These are phyloP conservation scores for Fragum fragum DNA, from an alignment of 2,888 invertebrate genomes.

Conservation along the genomic window DNA sequence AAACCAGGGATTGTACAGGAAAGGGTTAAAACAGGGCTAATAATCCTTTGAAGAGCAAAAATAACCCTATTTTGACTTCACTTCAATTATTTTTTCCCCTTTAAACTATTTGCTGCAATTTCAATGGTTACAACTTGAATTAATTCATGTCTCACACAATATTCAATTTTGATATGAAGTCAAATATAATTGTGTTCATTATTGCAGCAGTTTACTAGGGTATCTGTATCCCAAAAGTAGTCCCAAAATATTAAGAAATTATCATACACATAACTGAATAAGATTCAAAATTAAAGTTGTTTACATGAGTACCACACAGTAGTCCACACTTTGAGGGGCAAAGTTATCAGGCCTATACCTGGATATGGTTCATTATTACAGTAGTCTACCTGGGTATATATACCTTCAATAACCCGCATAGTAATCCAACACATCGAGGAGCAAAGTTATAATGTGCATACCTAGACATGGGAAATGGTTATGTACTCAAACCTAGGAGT, in stretches of 20 bases:
- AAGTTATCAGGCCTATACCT: slow-evolving; percentile 84
- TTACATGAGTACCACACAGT: slow-evolving; percentile 81
- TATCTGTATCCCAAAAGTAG: slow-evolving; percentile 80
- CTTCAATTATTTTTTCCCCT: no score
- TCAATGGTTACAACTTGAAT: no score
- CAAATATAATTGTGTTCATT: no score
- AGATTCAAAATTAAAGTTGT: slow-evolving; percentile 73
- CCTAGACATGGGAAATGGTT: slow-evolving; percentile 80
- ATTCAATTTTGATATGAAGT: no score
- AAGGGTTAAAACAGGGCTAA: no score
- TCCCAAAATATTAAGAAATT: no score
- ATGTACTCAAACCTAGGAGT: slow-evolving; percentile 80
- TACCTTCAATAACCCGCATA: slow-evolving; percentile 86
- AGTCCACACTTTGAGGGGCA: slow-evolving; percentile 86
- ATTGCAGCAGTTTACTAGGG: slow-evolving; percentile 81
- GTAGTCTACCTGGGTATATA: slow-evolving; percentile 77
- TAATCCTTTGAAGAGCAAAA: no score
- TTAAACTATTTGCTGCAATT: no score
- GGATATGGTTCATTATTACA: slow-evolving; percentile 82
- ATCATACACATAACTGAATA: slow-evolving; percentile 80
- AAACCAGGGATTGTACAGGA: no score
- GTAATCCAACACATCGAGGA: slow-evolving; percentile 87
- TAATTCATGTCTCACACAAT: no score
- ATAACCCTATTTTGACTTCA: no score
- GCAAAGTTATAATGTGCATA: slow-evolving; percentile 85